phyloP scores from a whole-genome alignment of 1,140 invertebrate species.

The Tigriopus japonicus region DNA sequence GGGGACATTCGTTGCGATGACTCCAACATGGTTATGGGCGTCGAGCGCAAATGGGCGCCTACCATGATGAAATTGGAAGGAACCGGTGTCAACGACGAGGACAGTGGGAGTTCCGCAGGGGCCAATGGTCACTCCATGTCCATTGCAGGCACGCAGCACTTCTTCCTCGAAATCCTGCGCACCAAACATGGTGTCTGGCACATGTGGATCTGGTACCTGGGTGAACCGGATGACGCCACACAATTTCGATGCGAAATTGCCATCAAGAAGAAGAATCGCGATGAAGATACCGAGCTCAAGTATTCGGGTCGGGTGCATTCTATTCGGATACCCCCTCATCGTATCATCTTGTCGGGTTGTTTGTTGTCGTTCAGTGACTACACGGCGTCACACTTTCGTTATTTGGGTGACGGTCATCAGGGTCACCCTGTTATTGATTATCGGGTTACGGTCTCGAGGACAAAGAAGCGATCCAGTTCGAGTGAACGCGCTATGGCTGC shows the following conservation, averaged over 20 bases:
- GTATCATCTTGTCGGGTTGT: constrained; percentile 1
- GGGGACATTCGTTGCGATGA: constrained; percentile 8
- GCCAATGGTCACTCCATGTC: not conserved
- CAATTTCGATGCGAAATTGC: not conserved
- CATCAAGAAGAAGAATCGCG: not conserved
- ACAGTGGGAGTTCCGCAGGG: not conserved
- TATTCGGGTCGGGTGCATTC: not conserved
- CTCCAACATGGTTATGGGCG: constrained; percentile 1
- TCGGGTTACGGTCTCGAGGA: not conserved
- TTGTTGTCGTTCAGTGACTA: not conserved
- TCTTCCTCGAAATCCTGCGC: not conserved
- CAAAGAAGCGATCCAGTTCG: not conserved
- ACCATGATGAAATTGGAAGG: constrained; percentile 2
- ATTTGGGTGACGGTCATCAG: not conserved
- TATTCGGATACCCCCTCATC: constrained; percentile 4
- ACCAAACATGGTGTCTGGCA: constrained; percentile 6
- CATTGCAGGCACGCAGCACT: not conserved
- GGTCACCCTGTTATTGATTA: constrained; percentile 6
- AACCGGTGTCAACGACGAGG: not conserved
- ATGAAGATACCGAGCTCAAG: constrained; percentile 1
- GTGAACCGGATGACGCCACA: not conserved
- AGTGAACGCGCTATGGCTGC: not conserved
- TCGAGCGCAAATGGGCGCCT: not conserved
- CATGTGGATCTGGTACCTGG: constrained; percentile 7
- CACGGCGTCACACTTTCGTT: not conserved